Base-by-base conservation (phyloP, 2,888 invertebrate species). In the Calameuta filiformis region DNA sequence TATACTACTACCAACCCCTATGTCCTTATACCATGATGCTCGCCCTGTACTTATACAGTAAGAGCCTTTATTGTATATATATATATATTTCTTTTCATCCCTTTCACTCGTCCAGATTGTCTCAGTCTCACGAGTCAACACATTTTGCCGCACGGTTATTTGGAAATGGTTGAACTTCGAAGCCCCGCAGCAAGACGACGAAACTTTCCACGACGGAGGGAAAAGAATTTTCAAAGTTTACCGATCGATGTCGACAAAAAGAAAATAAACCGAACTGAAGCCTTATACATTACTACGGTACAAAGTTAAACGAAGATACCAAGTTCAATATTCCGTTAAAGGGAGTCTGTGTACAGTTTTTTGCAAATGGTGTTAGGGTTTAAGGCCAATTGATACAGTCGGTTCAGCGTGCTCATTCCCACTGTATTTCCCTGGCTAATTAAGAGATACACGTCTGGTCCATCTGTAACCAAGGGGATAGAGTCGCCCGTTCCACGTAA, bases 381-480 rank as follows among this genome's bases (percentile, higher is more conserved):
- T 71, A 71, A 71, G 71, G 31, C 83, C 83, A 85, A 86, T 85
- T 83, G 86, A 86, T 85, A 85, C 84, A 83, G 84, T 79, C 69
- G 73, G 79, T 71, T 30, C 71, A 3, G 15, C 31, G 9, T 56
- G 56, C 9, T 56, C 31, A 12, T 23, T 71, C 11, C 31, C 79
- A 81, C 83, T 84, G 86, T 82, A 86, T 86, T 86, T 85, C 83
- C 83, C 82, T 79, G 82, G 82, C 85, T 87, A 87, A 87, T 87
- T 87, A 87, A 87, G 87, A 87, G 87, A 87, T 87, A 87, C 85
- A 87, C 84, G 84, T 84, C 86, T 87, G 83, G 80, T 81, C 35
- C 78, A 77, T 80, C 82, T 81, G 85, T 85, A 85, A 81, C 81
- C 80, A 74, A 77, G 76, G 71, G 77, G 74, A 76, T 75, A 79